A percentile compares a stretch with the other conserved stretches of the same genome.
Evolutionary conservation across 2,888 invertebrate species (phyloP).

Genomic region (Aphelenchoides bicaudatus): DNA sequence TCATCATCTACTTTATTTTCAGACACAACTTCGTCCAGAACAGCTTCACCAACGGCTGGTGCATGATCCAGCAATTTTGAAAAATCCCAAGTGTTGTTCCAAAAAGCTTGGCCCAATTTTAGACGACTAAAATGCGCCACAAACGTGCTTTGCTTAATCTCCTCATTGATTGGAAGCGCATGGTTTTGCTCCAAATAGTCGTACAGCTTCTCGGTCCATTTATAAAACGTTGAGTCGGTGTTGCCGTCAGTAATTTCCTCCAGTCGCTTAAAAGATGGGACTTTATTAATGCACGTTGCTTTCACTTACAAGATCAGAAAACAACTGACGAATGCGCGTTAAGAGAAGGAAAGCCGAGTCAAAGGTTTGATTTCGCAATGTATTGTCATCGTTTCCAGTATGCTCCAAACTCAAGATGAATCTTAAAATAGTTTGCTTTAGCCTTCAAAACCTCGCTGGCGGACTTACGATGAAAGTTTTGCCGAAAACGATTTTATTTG

Average conservation of each 20-base stretch:
- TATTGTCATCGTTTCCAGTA: conserved; percentile 17
- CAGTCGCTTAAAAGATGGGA: conserved; percentile 6
- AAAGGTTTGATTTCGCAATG: conserved; percentile 21
- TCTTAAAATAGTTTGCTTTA: conserved; percentile 12
- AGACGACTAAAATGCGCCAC: conserved; percentile 29
- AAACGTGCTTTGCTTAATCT: conserved; percentile 16
- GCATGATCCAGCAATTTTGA: not conserved
- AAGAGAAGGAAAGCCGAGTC: conserved; percentile 31
- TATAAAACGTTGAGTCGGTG: conserved; percentile 22
- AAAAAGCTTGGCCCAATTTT: conserved; percentile 19
- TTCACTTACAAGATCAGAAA: conserved; percentile 24
- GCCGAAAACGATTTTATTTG: conserved; percentile 28
- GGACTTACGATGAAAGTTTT: conserved; percentile 27
- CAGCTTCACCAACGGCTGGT: conserved; percentile 3
- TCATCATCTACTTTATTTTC: conserved; percentile 8
- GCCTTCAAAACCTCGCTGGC: not conserved
- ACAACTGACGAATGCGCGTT: conserved; percentile 25
- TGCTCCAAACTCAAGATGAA: conserved; percentile 15
- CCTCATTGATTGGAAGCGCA: conserved; percentile 19
- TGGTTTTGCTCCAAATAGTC: conserved; percentile 19
- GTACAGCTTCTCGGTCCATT: conserved; percentile 27
- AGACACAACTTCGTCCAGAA: not conserved
- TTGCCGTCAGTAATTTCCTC: conserved; percentile 26
- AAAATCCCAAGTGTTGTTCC: conserved; percentile 24
- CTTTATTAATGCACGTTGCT: not conserved